Conservation (phyloP, 2,797 vertebrate genomes). For the Macrochelys suwanniensis region DNA sequence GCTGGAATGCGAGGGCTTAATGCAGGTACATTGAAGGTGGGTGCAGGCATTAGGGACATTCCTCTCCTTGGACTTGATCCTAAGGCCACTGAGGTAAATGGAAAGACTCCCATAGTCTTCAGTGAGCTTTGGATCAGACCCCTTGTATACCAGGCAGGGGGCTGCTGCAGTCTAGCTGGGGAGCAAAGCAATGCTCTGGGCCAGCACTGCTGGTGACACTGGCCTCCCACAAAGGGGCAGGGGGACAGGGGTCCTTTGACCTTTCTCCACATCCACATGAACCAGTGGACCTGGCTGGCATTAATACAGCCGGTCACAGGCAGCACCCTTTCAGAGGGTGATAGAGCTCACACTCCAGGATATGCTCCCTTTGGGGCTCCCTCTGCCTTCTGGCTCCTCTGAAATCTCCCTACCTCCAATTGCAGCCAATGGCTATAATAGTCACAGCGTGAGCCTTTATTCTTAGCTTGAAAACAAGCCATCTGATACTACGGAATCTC, state of each 20-base stretch:
- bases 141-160: background rate
- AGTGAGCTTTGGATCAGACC: background rate
- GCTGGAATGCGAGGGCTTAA: background rate
- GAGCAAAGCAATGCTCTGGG: background rate
- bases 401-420: background rate
- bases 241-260: background rate
- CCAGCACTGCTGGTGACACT: background rate
- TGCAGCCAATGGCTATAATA: background rate
- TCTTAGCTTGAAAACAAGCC: background rate
- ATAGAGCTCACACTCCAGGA: background rate
- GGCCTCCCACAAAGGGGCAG: background rate
- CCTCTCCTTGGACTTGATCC: background rate
- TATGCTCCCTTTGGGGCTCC: background rate
- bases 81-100: background rate
- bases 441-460: background rate
- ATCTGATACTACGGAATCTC: background rate
- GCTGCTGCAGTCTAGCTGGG: background rate
- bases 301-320: background rate
- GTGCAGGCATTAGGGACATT: background rate
- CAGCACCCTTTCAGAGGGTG: background rate
- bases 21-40: conserved; percentile 20
- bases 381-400: background rate
- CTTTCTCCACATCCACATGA: background rate
- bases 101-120: background rate
- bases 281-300: background rate